Base-by-base conservation (phyloP, 1,140 invertebrate genomes). In the Drosophila cardini region DNA sequence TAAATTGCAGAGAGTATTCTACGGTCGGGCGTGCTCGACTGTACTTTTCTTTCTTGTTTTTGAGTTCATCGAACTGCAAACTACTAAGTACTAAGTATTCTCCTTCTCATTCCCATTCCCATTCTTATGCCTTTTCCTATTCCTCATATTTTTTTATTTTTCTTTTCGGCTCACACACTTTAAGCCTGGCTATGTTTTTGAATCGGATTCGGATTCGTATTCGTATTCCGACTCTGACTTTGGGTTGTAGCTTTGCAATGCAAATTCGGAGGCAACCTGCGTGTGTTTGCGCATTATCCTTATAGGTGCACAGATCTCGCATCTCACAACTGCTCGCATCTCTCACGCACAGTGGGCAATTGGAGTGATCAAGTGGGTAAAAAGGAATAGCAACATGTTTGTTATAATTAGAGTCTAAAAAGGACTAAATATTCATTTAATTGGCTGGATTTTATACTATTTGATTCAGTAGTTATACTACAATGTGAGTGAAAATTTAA, bases 261-360 rank as follows among this genome's bases (percentile, higher is more conserved):
- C 83, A 86, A 86, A 86, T 86, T 78, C 57, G 50, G 71, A 43
- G 34, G 74, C 82, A 86, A 86, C 84, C 83, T 86, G 83, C 83
- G 76, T 78, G 64, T 78, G 76, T 75, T 65, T 64, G 69, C 46
- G 83, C 72, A 87, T 79, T 87, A 86, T 87, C 83, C 83, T 86
- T 86, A 83, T 86, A 76, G 65, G 72, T 26, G 70, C 67, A 46
- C 34, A 55, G 57, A 70, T 70, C 67, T 62, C 18, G 67, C 18
- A 68, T 72, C 70, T 46, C 50, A n/a, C 38, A 40, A 40, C 38
- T 40, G 11, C 46, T 21, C 40, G 43, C 11, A 0, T 26, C 21
- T 26, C 4, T 26, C 21, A 26, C 2, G 21, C 21, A 26, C 21
- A 26, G 21, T 26, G 21, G 21, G 21, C 21, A 26, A 26, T 26